These are phyloP conservation scores for Neosilurus hyrtlii DNA, from an alignment of 2,797 vertebrate species.

Conservation along the genomic window DNA sequence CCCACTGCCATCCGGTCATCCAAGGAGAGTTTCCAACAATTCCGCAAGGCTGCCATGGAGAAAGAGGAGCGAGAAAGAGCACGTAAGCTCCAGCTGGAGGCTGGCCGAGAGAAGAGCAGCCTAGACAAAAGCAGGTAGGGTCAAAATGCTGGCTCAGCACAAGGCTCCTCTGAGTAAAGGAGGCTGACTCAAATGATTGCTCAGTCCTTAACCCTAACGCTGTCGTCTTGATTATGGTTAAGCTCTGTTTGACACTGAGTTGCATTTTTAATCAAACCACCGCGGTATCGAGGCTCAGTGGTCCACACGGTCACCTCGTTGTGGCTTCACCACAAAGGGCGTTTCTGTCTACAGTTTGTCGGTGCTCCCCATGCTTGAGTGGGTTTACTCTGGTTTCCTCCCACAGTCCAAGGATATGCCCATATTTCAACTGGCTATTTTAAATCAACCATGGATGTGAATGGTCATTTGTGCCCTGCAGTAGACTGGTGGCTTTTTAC, in stretches of 20 bases:
- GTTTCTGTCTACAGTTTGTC: too few species aligned
- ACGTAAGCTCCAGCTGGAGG: slow-evolving; percentile 65
- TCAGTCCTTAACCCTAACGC: not conserved
- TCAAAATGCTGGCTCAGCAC: not conserved
- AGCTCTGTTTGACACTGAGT: not conserved
- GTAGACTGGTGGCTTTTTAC: too few species aligned
- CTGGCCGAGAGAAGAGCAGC: slow-evolving; percentile 56
- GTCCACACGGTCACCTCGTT: too few species aligned
- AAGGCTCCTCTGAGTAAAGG: not conserved
- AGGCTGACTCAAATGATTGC: too few species aligned
- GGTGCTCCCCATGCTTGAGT: too few species aligned
- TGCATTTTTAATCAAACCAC: not conserved
- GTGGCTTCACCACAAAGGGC: too few species aligned
- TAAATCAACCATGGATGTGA: too few species aligned
- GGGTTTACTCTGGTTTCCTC: too few species aligned
- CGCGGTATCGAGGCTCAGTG: too few species aligned
- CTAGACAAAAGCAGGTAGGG: slow-evolving; percentile 73
- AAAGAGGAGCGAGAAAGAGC: slow-evolving; percentile 77
- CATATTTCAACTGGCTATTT: too few species aligned
- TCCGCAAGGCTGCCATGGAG: slow-evolving; percentile 81
- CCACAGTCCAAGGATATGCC: too few species aligned
- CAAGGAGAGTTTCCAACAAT: slow-evolving; percentile 83
- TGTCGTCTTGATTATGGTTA: not conserved
- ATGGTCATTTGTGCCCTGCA: too few species aligned
- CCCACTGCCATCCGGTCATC: slow-evolving; percentile 78